Evolutionary conservation across 2,113 vertebrate genomes (phyloP), one percentile per base, ranked within the genome.

Genomic region (Stercorarius parasiticus): DNA sequence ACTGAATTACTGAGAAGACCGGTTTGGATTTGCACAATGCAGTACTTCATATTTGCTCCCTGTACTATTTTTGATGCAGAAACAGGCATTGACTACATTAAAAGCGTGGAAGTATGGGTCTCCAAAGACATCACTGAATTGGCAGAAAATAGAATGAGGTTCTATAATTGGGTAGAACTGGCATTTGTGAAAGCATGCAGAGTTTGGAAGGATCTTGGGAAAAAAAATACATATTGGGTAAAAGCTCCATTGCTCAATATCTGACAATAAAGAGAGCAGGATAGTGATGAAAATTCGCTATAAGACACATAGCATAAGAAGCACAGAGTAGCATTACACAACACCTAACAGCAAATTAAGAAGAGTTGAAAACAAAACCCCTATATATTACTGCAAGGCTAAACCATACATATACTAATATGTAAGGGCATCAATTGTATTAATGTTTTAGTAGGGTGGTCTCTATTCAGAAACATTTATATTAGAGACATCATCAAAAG

Each of bases 71-170:
- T 65, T 94, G 45, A 70, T 72, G 40, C 6, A 6, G 32, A 91
- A 42, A 58, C n/a, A 72, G 64, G 3, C 72, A 71, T 21, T 71
- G 58, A 55, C 45, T 94, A 42, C 17, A 43, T 81, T 81, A 78
- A 71, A 6, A 86, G 10, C 0, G 7, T 88, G 52, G 43, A 69
- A 83, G 16, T 89, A 56, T 59, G 29, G 13, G 20, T 91, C 26
- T 95, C 86, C 49, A 77, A 95, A 95, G 70, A 42, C 66, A 70
- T 77, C 61, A 71, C 29, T 64, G 55, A 94, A 93, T 32, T 83
- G 58, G 27, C 36, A 85, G 67, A 89, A 94, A 83, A 88, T 38
- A 56, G 53, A 93, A 59, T 85, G 6, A 42, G 32, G 15, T 59
- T 91, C 82, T 58, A 19, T 59, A 83, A 65, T 20, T 79, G 52